Conservation (phyloP, 2,113 vertebrate genomes). For the Neomonachus schauinslandi region DNA sequence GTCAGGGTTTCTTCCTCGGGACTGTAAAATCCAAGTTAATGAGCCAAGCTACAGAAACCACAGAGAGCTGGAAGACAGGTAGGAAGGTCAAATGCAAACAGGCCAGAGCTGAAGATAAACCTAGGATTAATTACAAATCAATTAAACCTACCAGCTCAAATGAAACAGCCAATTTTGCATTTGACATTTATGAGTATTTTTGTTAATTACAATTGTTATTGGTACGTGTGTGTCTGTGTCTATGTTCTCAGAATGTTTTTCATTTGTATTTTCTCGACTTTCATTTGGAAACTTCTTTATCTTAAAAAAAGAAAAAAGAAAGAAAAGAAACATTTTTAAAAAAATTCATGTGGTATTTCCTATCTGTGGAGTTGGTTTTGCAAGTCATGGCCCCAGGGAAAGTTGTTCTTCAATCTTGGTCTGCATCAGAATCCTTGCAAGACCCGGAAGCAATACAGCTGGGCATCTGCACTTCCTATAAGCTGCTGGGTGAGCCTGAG, state of each 20-base stretch:
- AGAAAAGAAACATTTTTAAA: neutral
- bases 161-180: conserved; percentile 60
- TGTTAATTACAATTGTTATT: conserved; percentile 2
- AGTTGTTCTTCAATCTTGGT: neutral
- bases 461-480: neutral
- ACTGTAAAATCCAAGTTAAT: conserved; percentile 19
- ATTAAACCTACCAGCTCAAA: conserved; percentile 61
- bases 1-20: neutral
- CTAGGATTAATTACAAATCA: conserved; percentile 69
- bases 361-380: neutral
- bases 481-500: neutral
- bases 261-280: conserved; percentile 18
- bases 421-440: neutral
- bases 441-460: neutral
- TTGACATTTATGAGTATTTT: conserved; percentile 36
- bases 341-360: neutral
- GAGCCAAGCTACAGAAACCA: conserved; percentile 11
- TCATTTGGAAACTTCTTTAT: conserved; percentile 31
- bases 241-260: neutral
- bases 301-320: neutral
- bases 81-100: conserved; percentile 49
- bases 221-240: neutral
- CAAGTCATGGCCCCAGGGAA: neutral
- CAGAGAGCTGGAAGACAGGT: neutral
- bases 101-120: conserved; percentile 58